These are phyloP conservation scores for Sebastes diploproa DNA, from an alignment of 2,797 vertebrate genomes.

Conservation along the genomic window DNA sequence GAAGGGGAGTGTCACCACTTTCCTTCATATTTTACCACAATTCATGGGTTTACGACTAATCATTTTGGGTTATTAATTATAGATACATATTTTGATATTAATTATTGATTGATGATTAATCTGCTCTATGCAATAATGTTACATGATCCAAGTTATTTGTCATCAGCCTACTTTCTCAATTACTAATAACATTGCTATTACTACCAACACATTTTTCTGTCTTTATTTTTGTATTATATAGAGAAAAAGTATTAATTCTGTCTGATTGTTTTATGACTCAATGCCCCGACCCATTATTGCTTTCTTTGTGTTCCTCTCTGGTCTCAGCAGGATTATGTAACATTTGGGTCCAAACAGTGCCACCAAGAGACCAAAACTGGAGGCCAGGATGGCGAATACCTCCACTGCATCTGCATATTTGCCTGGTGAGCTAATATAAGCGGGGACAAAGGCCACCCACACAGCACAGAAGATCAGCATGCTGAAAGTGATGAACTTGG, in stretches of 20 bases:
- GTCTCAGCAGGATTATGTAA: slow-evolving; percentile 58
- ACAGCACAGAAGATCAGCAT: slow-evolving; percentile 74
- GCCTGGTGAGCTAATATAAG: slow-evolving; percentile 75
- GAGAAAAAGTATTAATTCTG: no score
- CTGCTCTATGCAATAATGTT: no score
- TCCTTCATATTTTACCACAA: no score
- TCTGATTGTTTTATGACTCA: neutral
- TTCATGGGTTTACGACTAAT: no score
- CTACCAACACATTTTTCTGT: neutral
- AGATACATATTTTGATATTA: no score
- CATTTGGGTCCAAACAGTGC: slow-evolving; percentile 73
- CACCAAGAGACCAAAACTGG: slow-evolving; percentile 71
- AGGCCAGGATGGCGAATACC: slow-evolving; percentile 75
- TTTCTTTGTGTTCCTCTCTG: slow-evolving; percentile 73
- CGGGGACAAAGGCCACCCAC: slow-evolving; percentile 71
- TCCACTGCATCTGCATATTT: slow-evolving; percentile 76
- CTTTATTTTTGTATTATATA: neutral
- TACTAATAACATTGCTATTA: neutral
- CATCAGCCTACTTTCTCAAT: neutral
- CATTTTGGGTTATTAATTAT: no score
- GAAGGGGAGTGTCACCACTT: no score
- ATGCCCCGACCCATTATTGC: slow-evolving; percentile 43
- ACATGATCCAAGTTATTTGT: neutral
- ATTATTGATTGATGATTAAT: no score
- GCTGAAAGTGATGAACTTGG: no score